Evolutionary conservation across 2,797 vertebrate genomes (phyloP).

Genomic region (Eidolon dupreanum): DNA sequence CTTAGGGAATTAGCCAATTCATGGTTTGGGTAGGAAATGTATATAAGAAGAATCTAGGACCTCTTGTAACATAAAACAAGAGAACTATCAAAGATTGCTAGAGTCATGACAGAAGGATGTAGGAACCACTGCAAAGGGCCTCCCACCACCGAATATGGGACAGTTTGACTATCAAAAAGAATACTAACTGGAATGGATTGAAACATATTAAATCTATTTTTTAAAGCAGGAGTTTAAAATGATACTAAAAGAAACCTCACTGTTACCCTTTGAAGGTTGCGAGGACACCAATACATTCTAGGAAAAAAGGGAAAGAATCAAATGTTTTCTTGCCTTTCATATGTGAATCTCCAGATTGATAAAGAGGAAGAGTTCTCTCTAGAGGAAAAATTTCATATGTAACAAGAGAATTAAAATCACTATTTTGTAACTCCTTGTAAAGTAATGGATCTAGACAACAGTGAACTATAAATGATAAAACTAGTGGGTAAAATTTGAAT

Average conservation of each 20-base stretch:
- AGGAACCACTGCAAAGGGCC: not conserved
- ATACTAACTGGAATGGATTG: not conserved
- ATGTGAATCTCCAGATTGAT: not conserved
- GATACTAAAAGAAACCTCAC: not conserved
- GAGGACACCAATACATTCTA: not conserved
- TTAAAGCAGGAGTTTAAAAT: not conserved
- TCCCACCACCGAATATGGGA: not conserved
- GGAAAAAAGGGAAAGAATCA: not conserved
- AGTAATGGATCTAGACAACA: not conserved
- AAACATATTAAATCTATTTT: not conserved
- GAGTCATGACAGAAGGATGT: not conserved
- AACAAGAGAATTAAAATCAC: not conserved
- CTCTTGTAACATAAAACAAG: not conserved
- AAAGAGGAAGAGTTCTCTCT: not conserved
- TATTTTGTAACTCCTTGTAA: not conserved
- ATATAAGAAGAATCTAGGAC: not conserved
- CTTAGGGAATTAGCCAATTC: not conserved
- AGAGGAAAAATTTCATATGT: not conserved
- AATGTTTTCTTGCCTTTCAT: not conserved
- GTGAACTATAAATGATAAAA: not conserved
- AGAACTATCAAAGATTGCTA: not conserved
- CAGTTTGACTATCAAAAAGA: not conserved
- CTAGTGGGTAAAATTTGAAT: not conserved
- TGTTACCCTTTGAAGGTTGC: not conserved
- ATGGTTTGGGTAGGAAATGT: not conserved